Evolutionary conservation across 2,888 invertebrate genomes (phyloP), one percentile per base, ranked within the genome.

Genomic region (Blastobasis adustella): DNA sequence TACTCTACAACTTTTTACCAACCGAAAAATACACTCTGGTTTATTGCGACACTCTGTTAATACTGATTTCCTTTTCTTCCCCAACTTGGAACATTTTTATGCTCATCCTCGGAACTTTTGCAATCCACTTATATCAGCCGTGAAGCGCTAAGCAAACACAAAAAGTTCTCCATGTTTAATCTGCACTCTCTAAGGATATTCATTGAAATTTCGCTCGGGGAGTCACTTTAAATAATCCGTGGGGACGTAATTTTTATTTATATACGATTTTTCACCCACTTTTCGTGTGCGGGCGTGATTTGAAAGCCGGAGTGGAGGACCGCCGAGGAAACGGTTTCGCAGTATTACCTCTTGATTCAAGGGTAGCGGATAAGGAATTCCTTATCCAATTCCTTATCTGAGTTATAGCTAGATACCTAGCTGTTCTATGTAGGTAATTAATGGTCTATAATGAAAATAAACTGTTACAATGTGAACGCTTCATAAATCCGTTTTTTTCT

Each of bases 51-150:
- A 79, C 73, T 73, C 74, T 70, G 71, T 73, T 81, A 78, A 78
- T 76, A 74, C 79, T 76, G 79, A 79, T 79, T 81, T 77, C 72
- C 72, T 76, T 79, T 76, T 75, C 74, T 74, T 71, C 67, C 74
- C 71, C 69, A 69, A 77, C 78, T 76, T 69, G 66, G 37, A 79
- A 74, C 73, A 82, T 82, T 86, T 84, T 87, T 85, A 84, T 85
- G 81, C 84, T 82, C 84, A 82, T 86, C 84, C 82, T 76, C 66
- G 59, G 76, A 88, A 88, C 86, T 87, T 88, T 88, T 75, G 85
- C 86, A 88, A 88, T 88, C 82, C 87, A 87, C 86, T 88, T 87
- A 87, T 83, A 85, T 86, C 87, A 85, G 77, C 82, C 78, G 81
- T 82, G 84, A 82, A 82, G 79, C 78, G 81, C 77, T 81, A 84